Conservation (phyloP, 2,888 invertebrate species). For the Cephonodes hylas region DNA sequence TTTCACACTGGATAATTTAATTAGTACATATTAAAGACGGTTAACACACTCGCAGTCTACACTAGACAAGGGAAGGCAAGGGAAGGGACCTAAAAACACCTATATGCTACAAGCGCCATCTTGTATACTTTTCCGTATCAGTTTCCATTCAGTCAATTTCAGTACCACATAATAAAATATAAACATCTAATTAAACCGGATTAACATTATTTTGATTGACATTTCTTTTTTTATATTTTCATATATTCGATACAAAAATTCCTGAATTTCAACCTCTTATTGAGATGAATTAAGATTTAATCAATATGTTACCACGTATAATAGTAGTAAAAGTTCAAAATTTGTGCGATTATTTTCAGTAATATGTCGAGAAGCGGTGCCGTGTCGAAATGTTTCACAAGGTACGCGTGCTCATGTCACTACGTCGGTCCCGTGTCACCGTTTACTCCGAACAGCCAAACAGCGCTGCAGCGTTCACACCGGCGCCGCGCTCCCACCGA, state of each 20-base stretch:
- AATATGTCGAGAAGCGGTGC: neutral
- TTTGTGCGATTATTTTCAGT: conserved; percentile 8
- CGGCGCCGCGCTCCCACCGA: no score
- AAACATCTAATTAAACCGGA: neutral
- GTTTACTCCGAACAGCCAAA: no score
- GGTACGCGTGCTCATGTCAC: neutral
- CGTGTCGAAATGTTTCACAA: neutral
- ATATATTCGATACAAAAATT: neutral
- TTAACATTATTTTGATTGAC: neutral
- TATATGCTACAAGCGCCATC: conserved; percentile 5
- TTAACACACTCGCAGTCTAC: neutral
- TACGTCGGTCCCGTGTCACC: neutral
- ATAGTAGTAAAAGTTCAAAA: conserved; percentile 7
- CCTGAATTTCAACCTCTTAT: neutral
- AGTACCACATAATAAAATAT: neutral
- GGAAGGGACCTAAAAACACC: neutral
- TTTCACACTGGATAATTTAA: neutral
- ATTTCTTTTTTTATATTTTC: conserved; percentile 12
- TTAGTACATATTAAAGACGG: neutral
- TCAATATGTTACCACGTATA: conserved; percentile 4
- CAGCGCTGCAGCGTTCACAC: no score
- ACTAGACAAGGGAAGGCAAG: neutral
- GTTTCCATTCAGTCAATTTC: neutral
- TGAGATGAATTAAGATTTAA: neutral
- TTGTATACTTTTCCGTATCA: neutral